Evolutionary conservation across 2,113 vertebrate genomes (phyloP).

Genomic region (Bos indicus): DNA sequence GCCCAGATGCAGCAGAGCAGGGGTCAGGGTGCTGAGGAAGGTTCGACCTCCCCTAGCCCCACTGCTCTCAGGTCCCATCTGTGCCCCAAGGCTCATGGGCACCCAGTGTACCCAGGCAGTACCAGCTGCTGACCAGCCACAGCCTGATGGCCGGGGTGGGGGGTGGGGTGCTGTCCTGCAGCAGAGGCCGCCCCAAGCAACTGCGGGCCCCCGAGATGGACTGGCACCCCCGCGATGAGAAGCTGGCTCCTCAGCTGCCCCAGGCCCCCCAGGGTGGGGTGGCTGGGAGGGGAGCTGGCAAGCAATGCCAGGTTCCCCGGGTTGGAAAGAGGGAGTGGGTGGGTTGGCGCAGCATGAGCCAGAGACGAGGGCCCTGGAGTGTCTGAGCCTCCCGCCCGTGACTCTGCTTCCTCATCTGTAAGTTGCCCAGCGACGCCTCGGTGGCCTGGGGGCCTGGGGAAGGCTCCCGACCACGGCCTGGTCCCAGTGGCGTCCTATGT

Average conservation of each 20-base stretch:
- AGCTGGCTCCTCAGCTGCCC: neutral
- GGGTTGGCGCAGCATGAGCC: accelerated
- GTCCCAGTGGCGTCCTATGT: accelerated
- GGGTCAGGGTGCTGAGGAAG: accelerated
- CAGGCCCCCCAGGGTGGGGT: accelerated
- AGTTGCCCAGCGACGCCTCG: accelerated
- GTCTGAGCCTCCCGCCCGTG: accelerated
- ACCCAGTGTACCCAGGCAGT: accelerated
- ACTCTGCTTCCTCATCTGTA: neutral
- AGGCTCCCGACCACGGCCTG: accelerated
- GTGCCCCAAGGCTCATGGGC: accelerated
- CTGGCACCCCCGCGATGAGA: accelerated
- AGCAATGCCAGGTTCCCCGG: neutral
- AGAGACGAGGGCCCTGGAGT: neutral
- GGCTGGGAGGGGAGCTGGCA: accelerated
- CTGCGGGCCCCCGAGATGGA: accelerated
- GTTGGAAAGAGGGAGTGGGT: no score
- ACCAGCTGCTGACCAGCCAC: neutral
- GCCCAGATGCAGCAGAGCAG: neutral
- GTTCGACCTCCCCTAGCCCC: accelerated
- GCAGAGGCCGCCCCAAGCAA: neutral
- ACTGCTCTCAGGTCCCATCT: neutral
- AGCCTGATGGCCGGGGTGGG: accelerated
- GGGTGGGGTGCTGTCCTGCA: no score
- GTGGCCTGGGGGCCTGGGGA: no score